phyloP scores from a whole-genome alignment of 2,797 vertebrate species.

The Tachyglossus aculeatus region DNA sequence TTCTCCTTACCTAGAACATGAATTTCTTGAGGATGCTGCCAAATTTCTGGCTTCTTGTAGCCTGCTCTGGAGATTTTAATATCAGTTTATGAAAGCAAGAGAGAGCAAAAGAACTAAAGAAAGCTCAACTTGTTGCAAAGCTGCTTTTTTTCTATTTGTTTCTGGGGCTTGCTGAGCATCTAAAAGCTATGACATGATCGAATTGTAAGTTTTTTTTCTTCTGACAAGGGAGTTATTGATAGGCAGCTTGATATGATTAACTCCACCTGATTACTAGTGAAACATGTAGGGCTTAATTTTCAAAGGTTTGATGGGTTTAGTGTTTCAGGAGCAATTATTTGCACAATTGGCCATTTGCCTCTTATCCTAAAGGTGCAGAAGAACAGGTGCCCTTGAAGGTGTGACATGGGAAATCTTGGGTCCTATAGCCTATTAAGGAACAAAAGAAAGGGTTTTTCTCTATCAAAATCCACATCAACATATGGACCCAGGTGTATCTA shows the following conservation, averaged over 20 bases:
- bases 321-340: neutral
- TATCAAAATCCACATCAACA: too few relatives aligned
- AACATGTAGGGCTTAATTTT: neutral
- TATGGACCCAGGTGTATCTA: too few relatives aligned
- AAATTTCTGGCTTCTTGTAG: conserved; percentile 17
- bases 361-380: neutral
- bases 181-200: neutral
- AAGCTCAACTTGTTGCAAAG: conserved; percentile 22
- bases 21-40: conserved; percentile 46
- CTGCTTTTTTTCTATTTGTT: conserved; percentile 5
- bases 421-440: too few relatives aligned
- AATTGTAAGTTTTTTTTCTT: neutral
- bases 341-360: neutral
- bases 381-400: neutral
- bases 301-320: neutral
- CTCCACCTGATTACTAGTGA: neutral
- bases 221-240: neutral
- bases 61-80: conserved; percentile 28
- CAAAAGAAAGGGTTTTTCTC: too few relatives aligned
- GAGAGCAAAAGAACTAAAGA: conserved; percentile 19
- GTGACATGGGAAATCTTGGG: too few relatives aligned
- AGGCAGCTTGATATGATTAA: neutral
- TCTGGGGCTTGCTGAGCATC: neutral
- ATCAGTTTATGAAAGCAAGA: neutral
- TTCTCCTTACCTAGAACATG: conserved; percentile 41